Evolutionary conservation across 2,797 vertebrate species (phyloP).

Genomic region (Pseudomugil tenellus): DNA sequence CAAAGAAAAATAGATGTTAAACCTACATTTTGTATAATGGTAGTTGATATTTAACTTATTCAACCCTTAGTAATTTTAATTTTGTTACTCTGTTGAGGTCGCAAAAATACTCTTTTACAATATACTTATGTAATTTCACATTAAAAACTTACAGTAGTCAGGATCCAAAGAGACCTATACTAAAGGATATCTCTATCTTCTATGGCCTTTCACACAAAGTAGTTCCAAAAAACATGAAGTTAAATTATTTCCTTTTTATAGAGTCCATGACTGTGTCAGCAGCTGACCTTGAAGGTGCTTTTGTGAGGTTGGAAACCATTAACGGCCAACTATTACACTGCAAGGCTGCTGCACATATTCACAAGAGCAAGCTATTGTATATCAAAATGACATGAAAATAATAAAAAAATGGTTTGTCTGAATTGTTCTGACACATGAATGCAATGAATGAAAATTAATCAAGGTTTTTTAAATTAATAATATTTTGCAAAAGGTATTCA

Average conservation of each 20-base stretch:
- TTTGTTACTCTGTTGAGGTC: background rate
- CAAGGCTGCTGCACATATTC: slow-evolving; percentile 5
- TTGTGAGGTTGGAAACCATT: background rate
- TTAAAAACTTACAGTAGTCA: slow-evolving; percentile 11
- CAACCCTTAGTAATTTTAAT: background rate
- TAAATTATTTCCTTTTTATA: slow-evolving; percentile 24
- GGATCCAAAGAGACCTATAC: slow-evolving; percentile 9
- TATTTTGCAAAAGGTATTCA: background rate
- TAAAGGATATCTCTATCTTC: too few species aligned
- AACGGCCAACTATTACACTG: background rate
- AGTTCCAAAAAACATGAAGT: slow-evolving; percentile 2
- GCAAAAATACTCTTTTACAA: slow-evolving; percentile 7
- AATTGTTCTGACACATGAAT: background rate
- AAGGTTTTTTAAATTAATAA: background rate
- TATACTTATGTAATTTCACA: slow-evolving; percentile 16
- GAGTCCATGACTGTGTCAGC: background rate
- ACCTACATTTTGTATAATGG: slow-evolving; percentile 4
- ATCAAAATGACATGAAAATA: slow-evolving; percentile 8
- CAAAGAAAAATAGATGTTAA: slow-evolving; percentile 28
- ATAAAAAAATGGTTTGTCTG: too few species aligned
- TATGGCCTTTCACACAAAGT: background rate
- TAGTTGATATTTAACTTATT: slow-evolving; percentile 14
- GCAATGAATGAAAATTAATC: background rate
- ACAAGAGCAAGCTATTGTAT: background rate
- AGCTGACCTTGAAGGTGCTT: slow-evolving; percentile 34